Evolutionary conservation across 2,113 vertebrate genomes (phyloP).

Genomic region (Anarhynchus alexandrinus): DNA sequence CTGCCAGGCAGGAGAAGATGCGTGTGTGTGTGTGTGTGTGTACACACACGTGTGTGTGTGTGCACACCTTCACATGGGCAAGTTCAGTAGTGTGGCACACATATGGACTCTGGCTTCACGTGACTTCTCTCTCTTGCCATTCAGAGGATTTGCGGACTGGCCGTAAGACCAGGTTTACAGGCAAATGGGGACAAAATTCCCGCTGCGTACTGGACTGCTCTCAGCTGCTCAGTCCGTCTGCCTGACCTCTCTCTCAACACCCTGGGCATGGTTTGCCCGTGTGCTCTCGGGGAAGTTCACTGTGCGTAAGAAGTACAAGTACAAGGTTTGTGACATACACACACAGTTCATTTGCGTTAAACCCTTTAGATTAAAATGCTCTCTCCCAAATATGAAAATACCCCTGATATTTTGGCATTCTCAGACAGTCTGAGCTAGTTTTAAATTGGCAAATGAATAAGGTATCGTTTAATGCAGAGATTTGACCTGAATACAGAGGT

Average conservation of each 20-base stretch:
- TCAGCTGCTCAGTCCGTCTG: background rate
- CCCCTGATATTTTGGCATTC: background rate
- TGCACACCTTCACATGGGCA: fast-evolving
- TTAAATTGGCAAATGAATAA: background rate
- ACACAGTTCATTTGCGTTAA: background rate
- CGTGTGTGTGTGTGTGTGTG: background rate
- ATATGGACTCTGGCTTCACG: background rate
- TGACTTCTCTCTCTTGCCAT: background rate
- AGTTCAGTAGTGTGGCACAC: background rate
- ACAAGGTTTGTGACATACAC: background rate
- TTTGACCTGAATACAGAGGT: background rate
- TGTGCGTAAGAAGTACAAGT: background rate
- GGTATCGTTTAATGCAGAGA: background rate
- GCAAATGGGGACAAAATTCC: background rate
- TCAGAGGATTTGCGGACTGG: background rate
- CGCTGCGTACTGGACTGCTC: background rate
- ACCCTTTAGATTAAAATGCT: background rate
- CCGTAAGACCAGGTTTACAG: background rate
- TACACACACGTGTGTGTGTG: background rate
- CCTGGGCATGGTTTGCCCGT: background rate
- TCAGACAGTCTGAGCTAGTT: background rate
- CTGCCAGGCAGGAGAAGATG: background rate
- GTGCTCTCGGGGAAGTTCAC: too few species aligned
- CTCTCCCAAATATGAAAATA: background rate
- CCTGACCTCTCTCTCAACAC: background rate